A percentile compares a stretch with the other conserved stretches of the same genome.
Evolutionary conservation across 2,888 invertebrate species (phyloP).

Genomic region (Hypsopygia costalis): DNA sequence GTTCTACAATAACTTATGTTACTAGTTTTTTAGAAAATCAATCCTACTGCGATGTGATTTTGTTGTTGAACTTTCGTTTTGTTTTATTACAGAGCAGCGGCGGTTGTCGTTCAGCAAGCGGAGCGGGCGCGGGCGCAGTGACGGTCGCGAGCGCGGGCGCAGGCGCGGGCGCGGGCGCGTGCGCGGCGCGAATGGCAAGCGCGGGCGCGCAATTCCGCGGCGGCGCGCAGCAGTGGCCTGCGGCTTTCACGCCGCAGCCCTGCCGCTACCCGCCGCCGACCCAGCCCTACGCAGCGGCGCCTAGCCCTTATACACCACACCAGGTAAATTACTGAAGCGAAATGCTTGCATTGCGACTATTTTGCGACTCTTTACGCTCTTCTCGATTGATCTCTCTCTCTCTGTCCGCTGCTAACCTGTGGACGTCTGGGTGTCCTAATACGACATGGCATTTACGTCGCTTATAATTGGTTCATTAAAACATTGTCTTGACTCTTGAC

Average conservation of each 20-base stretch:
- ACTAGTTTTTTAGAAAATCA: too few relatives aligned
- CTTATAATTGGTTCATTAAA: too few relatives aligned
- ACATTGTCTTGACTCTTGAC: too few relatives aligned
- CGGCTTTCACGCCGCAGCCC: conserved; percentile 74
- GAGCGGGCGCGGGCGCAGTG: conserved; percentile 70
- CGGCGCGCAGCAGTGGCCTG: conserved; percentile 74
- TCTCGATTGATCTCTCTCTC: too few relatives aligned
- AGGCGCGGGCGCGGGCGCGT: conserved; percentile 72
- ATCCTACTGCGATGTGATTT: conserved; percentile 8
- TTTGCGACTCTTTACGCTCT: too few relatives aligned
- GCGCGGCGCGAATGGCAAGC: conserved; percentile 79
- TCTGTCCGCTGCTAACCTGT: too few relatives aligned
- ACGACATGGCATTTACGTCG: too few relatives aligned
- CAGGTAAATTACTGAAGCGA: conserved; percentile 42
- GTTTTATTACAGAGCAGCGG: conserved; percentile 57
- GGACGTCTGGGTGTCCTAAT: too few relatives aligned
- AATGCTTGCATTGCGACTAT: neutral
- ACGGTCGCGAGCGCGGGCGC: conserved; percentile 75
- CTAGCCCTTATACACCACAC: conserved; percentile 68
- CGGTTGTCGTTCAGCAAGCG: conserved; percentile 69
- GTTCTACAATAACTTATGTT: too few relatives aligned
- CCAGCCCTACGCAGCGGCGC: conserved; percentile 66
- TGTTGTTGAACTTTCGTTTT: conserved; percentile 16
- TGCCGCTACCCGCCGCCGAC: conserved; percentile 77
- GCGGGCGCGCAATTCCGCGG: conserved; percentile 76